Base-by-base conservation (phyloP, 2,113 vertebrate species). In the Dryoscopus gambensis region DNA sequence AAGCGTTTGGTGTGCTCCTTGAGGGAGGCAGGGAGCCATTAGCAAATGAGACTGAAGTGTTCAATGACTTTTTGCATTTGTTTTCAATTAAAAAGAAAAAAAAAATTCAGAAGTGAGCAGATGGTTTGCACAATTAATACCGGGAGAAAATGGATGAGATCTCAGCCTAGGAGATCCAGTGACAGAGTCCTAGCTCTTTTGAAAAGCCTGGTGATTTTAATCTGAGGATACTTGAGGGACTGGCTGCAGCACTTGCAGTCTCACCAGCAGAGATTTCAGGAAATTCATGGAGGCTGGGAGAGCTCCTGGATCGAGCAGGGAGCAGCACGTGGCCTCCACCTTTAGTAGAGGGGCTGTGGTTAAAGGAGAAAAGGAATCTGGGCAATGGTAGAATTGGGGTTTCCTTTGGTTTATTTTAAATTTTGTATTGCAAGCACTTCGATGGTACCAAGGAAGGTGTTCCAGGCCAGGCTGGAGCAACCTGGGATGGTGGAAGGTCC, bases 41-140 rank as follows among this genome's bases (percentile, higher is more conserved):
- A 96, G 86, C 88, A 95, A 95, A 97, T 95, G 95, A 97, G 95
- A 35, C 92, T 95, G 92, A 97, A 97, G 96, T 94, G 94, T 92
- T 97, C 94, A 94, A 95, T 94, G 94, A 70, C 94, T 96, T 95
- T 3, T 28, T 92, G 92, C 88, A n/a, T 93, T 97, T 95, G 79
- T 95, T 93, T 93, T 93, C 94, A 96, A 96, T 97, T 96, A 88
- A 93, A 95, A 69, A 50, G 31, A 64, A 69, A 39, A 28, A 75
- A 40, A 75, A 76, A 89, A 87, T 60, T 86, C 76, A 30, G 37
- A 91, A 91, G 87, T 49, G 90, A 93, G 80, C 95, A 96, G 95
- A 95, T 96, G 95, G 87, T 93, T 95, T 75, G 84, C 56, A 76
- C 84, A 93, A 76, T 91, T 93, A 91, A 93, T 95, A 93, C 67